Conservation (phyloP, 2,113 vertebrate genomes). For the Azemiops feae region DNA sequence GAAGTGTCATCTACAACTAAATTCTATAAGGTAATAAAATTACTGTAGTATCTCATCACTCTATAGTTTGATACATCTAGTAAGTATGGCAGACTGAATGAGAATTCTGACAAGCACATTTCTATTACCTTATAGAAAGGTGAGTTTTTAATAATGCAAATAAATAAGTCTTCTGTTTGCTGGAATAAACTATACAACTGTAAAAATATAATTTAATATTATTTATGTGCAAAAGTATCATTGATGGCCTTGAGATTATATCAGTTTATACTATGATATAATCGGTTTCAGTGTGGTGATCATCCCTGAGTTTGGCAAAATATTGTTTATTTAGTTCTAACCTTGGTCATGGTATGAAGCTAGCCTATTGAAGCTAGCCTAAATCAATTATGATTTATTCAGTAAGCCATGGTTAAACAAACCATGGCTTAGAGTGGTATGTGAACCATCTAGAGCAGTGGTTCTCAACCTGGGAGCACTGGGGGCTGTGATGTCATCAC, state of each 20-base stretch:
- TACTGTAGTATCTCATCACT: slow-evolving; percentile 1
- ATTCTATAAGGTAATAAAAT: slow-evolving; percentile 78
- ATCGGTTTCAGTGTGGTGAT: neutral
- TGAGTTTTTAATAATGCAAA: neutral
- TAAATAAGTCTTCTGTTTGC: neutral
- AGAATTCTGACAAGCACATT: neutral
- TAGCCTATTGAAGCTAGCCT: neutral
- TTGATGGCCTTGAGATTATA: neutral
- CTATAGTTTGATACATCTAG: neutral
- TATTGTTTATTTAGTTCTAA: neutral
- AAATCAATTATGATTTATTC: neutral
- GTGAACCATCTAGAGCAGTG: neutral
- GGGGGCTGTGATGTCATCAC: neutral
- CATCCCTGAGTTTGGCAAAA: neutral
- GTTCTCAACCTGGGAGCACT: neutral
- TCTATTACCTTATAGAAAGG: neutral
- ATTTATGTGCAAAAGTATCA: neutral
- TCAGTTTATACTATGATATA: neutral
- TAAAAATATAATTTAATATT: neutral
- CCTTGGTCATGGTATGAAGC: neutral
- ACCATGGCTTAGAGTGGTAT: neutral
- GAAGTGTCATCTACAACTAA: slow-evolving; percentile 93
- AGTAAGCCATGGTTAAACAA: neutral
- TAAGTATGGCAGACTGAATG: neutral
- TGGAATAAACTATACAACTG: neutral